Evolutionary conservation across 2,113 vertebrate genomes (phyloP).

Genomic region (Sciurus niger): DNA sequence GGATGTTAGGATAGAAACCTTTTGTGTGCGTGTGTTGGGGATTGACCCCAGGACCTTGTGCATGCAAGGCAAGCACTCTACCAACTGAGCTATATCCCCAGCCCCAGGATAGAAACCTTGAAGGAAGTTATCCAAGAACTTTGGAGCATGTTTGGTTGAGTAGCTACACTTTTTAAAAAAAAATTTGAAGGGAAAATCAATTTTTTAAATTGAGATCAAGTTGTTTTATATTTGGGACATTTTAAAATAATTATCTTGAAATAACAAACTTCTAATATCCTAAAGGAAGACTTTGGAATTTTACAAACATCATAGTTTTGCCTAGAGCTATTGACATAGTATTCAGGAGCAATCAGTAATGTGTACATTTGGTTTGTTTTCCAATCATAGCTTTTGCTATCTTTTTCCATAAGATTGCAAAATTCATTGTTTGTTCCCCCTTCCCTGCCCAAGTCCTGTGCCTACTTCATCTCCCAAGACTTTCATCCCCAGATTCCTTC

Average conservation of each 20-base stretch:
- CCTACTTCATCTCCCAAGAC: neutral
- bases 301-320: neutral
- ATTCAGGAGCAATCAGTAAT: no score
- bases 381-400: neutral
- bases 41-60: no score
- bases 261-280: neutral
- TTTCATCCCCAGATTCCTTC: neutral
- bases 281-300: neutral
- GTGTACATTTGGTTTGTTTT: neutral
- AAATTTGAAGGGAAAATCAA: neutral
- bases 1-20: neutral
- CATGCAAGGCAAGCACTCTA: no score
- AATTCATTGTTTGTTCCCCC: neutral
- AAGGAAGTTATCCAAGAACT: neutral
- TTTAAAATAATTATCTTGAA: neutral
- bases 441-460: neutral
- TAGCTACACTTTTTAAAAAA: neutral
- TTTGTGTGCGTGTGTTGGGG: no score
- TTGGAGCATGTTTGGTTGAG: neutral
- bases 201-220: neutral
- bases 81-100: no score
- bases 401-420: neutral
- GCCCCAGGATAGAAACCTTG: neutral
- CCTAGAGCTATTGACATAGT: neutral
- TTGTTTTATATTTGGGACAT: constrained; percentile 11